Conservation (phyloP, 2,113 vertebrate species). For the Eudyptes chrysolophus region DNA sequence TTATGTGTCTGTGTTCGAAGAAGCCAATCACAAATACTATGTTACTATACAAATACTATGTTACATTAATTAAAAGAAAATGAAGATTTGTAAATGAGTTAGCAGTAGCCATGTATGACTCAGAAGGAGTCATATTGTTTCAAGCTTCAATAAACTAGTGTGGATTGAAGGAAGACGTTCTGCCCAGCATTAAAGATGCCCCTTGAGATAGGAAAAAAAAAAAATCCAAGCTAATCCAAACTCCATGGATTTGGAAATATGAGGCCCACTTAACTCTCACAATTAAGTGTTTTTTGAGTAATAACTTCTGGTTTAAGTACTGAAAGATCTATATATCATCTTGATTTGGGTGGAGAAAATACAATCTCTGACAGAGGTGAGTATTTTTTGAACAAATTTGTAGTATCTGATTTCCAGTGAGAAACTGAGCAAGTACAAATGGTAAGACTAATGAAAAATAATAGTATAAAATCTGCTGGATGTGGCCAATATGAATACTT, state of each 20-base stretch:
- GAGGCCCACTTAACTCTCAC: background rate
- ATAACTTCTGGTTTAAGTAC: background rate
- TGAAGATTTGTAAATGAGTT: background rate
- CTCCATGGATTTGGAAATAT: background rate
- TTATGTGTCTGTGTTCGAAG: background rate
- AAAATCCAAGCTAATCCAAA: background rate
- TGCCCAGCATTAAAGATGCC: background rate
- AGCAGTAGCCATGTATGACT: background rate
- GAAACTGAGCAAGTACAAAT: background rate
- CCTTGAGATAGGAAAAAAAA: background rate
- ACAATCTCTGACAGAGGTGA: background rate
- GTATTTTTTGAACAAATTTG: background rate
- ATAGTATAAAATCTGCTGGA: background rate
- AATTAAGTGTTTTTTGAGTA: background rate
- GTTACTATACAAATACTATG: background rate
- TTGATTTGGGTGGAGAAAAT: background rate
- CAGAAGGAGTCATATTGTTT: background rate
- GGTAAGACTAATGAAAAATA: background rate
- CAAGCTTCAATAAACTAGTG: background rate
- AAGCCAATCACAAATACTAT: background rate
- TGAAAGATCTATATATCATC: background rate
- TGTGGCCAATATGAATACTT: background rate
- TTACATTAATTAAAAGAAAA: background rate
- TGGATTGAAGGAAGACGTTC: background rate
- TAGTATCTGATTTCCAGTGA: background rate